phyloP scores from a whole-genome alignment of 2,888 invertebrate genomes.

The Boloria selene region DNA sequence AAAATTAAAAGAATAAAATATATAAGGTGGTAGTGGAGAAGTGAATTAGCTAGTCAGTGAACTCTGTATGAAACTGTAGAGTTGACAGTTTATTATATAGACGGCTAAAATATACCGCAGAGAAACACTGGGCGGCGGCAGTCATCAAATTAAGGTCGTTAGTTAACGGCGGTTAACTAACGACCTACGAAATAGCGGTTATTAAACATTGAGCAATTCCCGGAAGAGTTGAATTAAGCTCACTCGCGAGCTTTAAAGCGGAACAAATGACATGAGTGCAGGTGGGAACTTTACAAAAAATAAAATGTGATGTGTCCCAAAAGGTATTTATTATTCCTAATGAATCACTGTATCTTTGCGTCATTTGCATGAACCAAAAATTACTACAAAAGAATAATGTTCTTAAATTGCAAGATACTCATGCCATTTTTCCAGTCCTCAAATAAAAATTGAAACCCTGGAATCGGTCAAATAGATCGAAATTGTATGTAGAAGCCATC shows the following conservation, averaged over 20 bases:
- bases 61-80: neutral
- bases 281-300: neutral
- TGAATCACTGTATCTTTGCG: too few relatives aligned
- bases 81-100: constrained; percentile 13
- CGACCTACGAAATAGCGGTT: too few relatives aligned
- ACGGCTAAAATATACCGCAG: neutral
- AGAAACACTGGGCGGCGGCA: constrained; percentile 8
- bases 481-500: too few relatives aligned
- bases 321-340: neutral
- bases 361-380: too few relatives aligned
- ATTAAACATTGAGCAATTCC: constrained; percentile 28
- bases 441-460: too few relatives aligned
- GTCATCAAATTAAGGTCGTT: constrained; percentile 23
- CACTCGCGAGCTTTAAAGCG: constrained; percentile 21
- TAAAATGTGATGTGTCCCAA: neutral
- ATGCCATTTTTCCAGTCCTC: too few relatives aligned
- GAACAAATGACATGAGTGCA: constrained; percentile 7
- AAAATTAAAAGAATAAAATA: too few relatives aligned
- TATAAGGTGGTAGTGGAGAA: too few relatives aligned
- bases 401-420: too few relatives aligned
- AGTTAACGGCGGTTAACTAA: too few relatives aligned
- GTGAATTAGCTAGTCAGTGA: neutral
- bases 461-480: too few relatives aligned
- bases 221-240: constrained; percentile 16
- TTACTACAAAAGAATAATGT: too few relatives aligned